Evolutionary conservation across 2,888 invertebrate species (phyloP), one percentile per base, ranked within the genome.

Genomic region (Allolobophora icterica): DNA sequence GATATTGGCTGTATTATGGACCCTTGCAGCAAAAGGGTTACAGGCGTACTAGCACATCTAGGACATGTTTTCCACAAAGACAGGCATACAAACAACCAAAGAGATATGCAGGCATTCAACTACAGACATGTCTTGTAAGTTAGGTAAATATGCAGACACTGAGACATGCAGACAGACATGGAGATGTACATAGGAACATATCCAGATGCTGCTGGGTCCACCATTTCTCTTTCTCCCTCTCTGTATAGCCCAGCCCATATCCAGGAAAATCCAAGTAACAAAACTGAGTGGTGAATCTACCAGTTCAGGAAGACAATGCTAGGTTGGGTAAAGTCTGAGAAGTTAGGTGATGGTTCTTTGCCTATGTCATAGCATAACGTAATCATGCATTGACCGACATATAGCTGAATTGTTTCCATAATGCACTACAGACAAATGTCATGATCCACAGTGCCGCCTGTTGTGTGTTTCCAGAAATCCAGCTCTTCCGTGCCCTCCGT

Each of bases 391-490:
- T 52, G n/a, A n/a, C n/a, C n/a, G n/a, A n/a, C 24, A 52, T 24
- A 24, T 6, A 52, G 52, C 42, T 42, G 8, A 42, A 15, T 13
- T 42, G 71, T 0, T 71, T 71, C n/a, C n/a, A 24, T n/a, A 71
- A 71, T 71, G 71, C 6, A 8, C 71, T 71, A n/a, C 71, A 71
- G 0, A n/a, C 0, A 58, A 71, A 30, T n/a, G 11, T 71, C 17
- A 11, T 6, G n/a, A n/a, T 71, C 71, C 71, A 71, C 71, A 71
- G 8, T 11, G 71, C 30, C 30, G n/a, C 71, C 71, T 71, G 30
- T 71, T 71, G 71, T n/a, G n/a, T 71, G 30, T 71, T n/a, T 71
- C 71, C 71, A 71, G 71, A 71, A 71, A n/a, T n/a, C 71, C n/a
- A n/a, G 71, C 11, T 71, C 71, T 71, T 71, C 71, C n/a, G n/a